Percentiles rank a stretch among this genome's conserved stretches.
These are phyloP conservation scores for Nomada hirtipes DNA, from an alignment of 2,888 invertebrate species.

Conservation along the genomic window DNA sequence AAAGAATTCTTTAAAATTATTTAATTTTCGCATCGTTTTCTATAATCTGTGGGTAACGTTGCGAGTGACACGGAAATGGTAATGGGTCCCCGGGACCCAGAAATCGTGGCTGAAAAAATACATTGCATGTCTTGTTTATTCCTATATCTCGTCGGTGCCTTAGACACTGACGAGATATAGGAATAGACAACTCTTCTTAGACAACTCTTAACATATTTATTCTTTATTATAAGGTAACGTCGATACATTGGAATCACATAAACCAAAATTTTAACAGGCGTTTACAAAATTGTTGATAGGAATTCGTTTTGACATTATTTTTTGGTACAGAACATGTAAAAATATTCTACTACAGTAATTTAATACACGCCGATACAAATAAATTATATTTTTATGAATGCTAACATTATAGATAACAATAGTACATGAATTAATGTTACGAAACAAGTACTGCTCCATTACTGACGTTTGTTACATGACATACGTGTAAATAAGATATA, in stretches of 20 bases:
- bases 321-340: constrained; percentile 13
- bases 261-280: not conserved
- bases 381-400: not conserved
- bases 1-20: no score
- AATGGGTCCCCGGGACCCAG: no score
- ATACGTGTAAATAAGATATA: not conserved
- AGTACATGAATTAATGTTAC: constrained; percentile 5
- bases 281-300: constrained; percentile 1
- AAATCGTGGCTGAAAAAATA: no score
- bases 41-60: no score
- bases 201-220: not conserved
- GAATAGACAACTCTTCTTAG: no score
- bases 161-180: no score
- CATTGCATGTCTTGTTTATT: no score
- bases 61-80: no score
- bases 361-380: constrained; percentile 3
- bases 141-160: no score
- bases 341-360: not conserved
- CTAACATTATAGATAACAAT: not conserved
- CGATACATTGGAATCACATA: constrained; percentile 3
- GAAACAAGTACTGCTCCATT: constrained; percentile 10
- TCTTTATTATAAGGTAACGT: constrained; percentile 1
- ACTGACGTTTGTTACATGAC: constrained; percentile 8
- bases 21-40: no score
- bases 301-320: not conserved